These are phyloP conservation scores for Diceros bicornis DNA, from an alignment of 2,797 vertebrate species.

Conservation along the genomic window DNA sequence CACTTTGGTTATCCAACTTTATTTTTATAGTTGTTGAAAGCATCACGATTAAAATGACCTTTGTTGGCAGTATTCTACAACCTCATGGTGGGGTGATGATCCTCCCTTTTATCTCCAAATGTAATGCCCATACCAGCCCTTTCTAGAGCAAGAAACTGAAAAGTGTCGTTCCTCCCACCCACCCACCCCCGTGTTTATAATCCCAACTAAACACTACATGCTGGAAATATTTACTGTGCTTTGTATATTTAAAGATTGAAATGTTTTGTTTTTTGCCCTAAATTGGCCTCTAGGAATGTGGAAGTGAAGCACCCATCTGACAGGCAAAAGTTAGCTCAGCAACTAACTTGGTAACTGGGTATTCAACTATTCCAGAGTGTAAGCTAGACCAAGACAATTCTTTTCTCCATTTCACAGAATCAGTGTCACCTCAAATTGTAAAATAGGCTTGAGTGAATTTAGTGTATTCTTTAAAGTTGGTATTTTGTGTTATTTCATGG, in stretches of 20 bases:
- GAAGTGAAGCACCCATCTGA: background rate
- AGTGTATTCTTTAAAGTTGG: background rate
- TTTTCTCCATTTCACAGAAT: background rate
- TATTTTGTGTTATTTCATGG: slow-evolving; percentile 24
- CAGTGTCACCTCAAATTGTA: background rate
- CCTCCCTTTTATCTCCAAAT: background rate
- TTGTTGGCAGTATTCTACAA: background rate
- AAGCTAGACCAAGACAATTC: background rate
- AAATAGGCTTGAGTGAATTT: background rate
- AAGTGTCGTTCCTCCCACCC: background rate
- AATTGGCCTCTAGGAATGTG: background rate
- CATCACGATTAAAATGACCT: background rate
- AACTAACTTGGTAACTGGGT: background rate
- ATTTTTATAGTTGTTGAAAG: too few relatives aligned
- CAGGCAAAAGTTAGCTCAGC: background rate
- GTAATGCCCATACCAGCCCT: background rate
- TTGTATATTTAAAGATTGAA: background rate
- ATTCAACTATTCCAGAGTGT: background rate
- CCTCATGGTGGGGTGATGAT: background rate
- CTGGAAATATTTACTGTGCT: background rate
- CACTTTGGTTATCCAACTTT: background rate
- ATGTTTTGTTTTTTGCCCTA: background rate
- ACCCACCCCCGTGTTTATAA: background rate
- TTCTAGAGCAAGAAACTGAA: slow-evolving; percentile 18
- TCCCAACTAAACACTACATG: background rate